A percentile compares a stretch with the other conserved stretches of the same genome.
phyloP scores from a whole-genome alignment of 2,888 invertebrate genomes.

The Epinotia bilunana region DNA sequence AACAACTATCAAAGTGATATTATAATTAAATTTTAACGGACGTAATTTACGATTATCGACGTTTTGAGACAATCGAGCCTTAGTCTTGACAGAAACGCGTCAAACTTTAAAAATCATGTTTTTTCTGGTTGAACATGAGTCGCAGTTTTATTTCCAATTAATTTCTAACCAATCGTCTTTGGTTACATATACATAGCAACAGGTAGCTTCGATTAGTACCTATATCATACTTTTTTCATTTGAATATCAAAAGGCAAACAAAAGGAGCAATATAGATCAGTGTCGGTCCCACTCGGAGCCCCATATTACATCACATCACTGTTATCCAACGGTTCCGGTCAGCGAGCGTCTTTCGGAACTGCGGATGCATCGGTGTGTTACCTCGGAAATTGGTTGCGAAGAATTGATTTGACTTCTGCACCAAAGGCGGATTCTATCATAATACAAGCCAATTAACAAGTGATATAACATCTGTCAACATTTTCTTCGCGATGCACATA shows the following conservation, averaged over 20 bases:
- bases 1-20: too few relatives aligned
- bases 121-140: too few relatives aligned
- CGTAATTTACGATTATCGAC: too few relatives aligned
- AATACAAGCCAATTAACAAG: too few relatives aligned
- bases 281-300: constrained; percentile 29
- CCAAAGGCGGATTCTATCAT: too few relatives aligned
- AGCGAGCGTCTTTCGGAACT: constrained; percentile 33
- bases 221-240: background rate
- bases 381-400: constrained; percentile 2
- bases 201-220: background rate
- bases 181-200: too few relatives aligned
- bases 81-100: background rate
- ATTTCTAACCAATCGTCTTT: background rate
- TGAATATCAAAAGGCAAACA: constrained; percentile 12
- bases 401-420: background rate
- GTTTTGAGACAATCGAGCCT: too few relatives aligned
- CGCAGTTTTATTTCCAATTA: background rate
- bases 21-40: too few relatives aligned
- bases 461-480: too few relatives aligned
- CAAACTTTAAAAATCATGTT: background rate
- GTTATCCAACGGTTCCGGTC: constrained; percentile 41
- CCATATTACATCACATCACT: constrained; percentile 31
- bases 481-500: too few relatives aligned
- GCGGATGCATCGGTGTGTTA: constrained; percentile 15
- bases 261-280: constrained; percentile 31